Conservation (phyloP, 2,797 vertebrate species). For the Borostomias antarcticus region DNA sequence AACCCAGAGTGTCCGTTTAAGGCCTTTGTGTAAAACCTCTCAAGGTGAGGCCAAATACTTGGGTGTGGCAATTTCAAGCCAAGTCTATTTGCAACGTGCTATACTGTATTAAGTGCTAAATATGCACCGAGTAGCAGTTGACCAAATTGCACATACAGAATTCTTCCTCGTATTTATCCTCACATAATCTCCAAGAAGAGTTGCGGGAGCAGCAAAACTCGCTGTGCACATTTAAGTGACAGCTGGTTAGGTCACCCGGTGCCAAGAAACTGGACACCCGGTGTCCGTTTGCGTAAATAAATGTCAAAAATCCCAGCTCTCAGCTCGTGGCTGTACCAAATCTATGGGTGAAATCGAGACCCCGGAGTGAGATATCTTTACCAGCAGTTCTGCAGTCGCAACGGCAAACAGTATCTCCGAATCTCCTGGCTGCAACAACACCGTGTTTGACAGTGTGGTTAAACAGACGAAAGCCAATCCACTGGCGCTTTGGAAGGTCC, state of each 20-base stretch:
- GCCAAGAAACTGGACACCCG: constrained; percentile 44
- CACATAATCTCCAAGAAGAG: constrained; percentile 32
- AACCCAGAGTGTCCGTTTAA: constrained; percentile 23
- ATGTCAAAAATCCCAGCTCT: constrained; percentile 49
- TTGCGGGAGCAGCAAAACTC: constrained; percentile 27
- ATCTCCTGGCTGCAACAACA: constrained; percentile 12
- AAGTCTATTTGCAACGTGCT: constrained; percentile 32
- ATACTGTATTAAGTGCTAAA: too few relatives aligned
- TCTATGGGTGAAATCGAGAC: constrained; percentile 35
- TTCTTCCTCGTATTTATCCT: constrained; percentile 30
- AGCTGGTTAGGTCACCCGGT: constrained; percentile 46
- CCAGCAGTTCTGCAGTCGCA: constrained; percentile 10
- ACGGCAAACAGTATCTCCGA: not conserved
- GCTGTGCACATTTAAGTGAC: constrained; percentile 30
- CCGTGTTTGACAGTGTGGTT: constrained; percentile 44
- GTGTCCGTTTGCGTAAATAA: constrained; percentile 52
- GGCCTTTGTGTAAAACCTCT: constrained; percentile 32
- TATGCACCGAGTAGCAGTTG: not conserved
- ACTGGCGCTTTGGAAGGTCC: constrained; percentile 17
- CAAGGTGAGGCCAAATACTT: constrained; percentile 38
- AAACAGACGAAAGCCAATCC: constrained; percentile 38
- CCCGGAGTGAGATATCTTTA: constrained; percentile 16
- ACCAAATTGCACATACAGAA: not conserved
- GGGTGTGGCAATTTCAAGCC: constrained; percentile 29
- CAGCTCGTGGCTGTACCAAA: constrained; percentile 30